Conservation (phyloP, 2,113 vertebrate genomes). For the Gymnarchus niloticus region DNA sequence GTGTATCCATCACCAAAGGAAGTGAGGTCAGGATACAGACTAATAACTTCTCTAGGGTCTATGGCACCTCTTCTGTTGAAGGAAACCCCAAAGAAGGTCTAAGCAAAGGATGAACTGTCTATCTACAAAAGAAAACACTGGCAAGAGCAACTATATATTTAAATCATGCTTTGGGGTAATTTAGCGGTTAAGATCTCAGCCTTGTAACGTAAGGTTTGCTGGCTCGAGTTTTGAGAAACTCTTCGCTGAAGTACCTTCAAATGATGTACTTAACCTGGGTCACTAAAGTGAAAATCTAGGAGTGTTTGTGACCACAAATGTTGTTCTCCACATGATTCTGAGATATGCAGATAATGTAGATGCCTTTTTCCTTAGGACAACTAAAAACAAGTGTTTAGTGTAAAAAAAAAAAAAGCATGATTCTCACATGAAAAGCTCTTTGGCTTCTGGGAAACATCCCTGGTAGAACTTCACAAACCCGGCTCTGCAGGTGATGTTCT, state of each 20-base stretch:
- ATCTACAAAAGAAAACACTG: neutral
- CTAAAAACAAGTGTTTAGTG: neutral
- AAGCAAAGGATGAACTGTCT: neutral
- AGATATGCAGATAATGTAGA: neutral
- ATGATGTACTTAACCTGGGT: neutral
- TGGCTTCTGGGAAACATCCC: conserved; percentile 51
- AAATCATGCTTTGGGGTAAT: neutral
- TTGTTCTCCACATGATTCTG: neutral
- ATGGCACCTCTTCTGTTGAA: conserved; percentile 49
- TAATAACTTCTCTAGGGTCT: conserved; percentile 60
- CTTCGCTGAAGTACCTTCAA: neutral
- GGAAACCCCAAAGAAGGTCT: neutral
- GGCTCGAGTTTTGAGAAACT: neutral
- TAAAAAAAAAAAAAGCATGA: neutral
- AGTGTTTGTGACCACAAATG: neutral
- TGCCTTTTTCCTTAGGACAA: neutral
- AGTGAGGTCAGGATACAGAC: conserved; percentile 43
- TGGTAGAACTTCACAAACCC: conserved; percentile 58
- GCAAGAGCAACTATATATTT: neutral
- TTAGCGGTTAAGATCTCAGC: neutral
- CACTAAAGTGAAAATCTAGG: neutral
- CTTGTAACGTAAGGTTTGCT: neutral
- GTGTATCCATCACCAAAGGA: conserved; percentile 38
- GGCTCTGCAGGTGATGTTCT: conserved; percentile 44
- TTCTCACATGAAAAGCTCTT: conserved; percentile 59